A percentile compares a stretch with the other conserved stretches of the same genome.
Conservation (phyloP, 2,888 invertebrate species). For the Parnassius mnemosyne region DNA sequence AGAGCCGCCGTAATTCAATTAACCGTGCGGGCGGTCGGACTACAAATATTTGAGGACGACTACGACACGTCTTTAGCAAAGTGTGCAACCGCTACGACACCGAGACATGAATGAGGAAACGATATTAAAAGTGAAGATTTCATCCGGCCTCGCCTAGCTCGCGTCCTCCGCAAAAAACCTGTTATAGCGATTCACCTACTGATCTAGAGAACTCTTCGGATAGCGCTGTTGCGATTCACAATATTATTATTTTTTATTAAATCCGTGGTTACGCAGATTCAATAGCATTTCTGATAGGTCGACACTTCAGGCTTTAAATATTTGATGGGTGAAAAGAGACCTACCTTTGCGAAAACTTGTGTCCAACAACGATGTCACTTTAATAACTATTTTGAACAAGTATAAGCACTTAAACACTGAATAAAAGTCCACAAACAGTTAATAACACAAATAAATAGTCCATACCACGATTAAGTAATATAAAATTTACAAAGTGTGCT, state of each 20-base stretch:
- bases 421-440: slow-evolving; percentile 54
- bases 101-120: slow-evolving; percentile 48
- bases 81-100: slow-evolving; percentile 31
- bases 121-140: slow-evolving; percentile 52
- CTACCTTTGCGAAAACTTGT: slow-evolving; percentile 64
- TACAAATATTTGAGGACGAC: slow-evolving; percentile 41
- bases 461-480: slow-evolving; percentile 50
- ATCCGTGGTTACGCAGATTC: slow-evolving; percentile 11
- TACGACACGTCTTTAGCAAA: slow-evolving; percentile 40
- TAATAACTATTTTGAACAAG: slow-evolving; percentile 38
- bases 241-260: slow-evolving; percentile 22
- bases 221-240: slow-evolving; percentile 36
- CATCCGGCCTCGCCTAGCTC: slow-evolving; percentile 50
- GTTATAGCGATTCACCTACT: slow-evolving; percentile 66
- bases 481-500: slow-evolving; percentile 57
- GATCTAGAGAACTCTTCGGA: slow-evolving; percentile 61
- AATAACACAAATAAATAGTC: slow-evolving; percentile 42
- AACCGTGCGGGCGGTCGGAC: slow-evolving; percentile 35
- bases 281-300: slow-evolving; percentile 40
- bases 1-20: too few relatives aligned
- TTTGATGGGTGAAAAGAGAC: slow-evolving; percentile 76
- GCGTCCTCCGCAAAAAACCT: slow-evolving; percentile 60
- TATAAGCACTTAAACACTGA: slow-evolving; percentile 53
- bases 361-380: slow-evolving; percentile 43
- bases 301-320: slow-evolving; percentile 51